Conservation (phyloP, 92 coral and sea anemone species). For the Phenganax stokvisi region DNA sequence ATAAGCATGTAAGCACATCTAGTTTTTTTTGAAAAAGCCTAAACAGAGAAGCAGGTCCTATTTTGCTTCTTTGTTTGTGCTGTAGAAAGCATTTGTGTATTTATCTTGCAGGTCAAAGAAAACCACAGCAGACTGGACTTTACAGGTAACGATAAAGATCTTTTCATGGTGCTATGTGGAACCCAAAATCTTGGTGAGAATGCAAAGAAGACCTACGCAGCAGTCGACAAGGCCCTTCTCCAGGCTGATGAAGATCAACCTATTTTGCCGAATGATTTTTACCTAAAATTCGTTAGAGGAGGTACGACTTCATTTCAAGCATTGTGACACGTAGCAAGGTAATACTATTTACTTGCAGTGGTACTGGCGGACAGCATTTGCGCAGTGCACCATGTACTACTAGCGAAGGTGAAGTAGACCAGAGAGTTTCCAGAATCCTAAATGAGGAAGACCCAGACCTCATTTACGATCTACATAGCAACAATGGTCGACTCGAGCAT, state of each 20-base stretch:
- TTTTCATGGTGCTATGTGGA: conserved; percentile 37
- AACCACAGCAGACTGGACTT: conserved; percentile 40
- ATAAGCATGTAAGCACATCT: conserved; percentile 36
- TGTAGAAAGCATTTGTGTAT: not conserved
- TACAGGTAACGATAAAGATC: conserved; percentile 25
- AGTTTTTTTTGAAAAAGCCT: not conserved
- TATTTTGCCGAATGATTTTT: conserved; percentile 27
- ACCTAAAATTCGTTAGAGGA: conserved; percentile 36
- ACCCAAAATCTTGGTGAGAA: conserved; percentile 25
- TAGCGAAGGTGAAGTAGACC: conserved; percentile 38
- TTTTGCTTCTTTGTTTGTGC: not conserved
- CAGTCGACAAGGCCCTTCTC: conserved; percentile 41
- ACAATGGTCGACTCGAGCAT: conserved; percentile 35
- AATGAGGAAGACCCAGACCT: conserved; percentile 49
- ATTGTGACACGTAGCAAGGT: conserved; percentile 40
- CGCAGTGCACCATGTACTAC: conserved; percentile 33
- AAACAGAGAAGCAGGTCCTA: too few species aligned
- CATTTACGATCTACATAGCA: conserved; percentile 40
- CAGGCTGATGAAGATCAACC: conserved; percentile 33
- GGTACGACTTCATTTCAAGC: conserved; percentile 37
- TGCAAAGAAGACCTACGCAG: conserved; percentile 34
- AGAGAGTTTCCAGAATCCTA: conserved; percentile 45
- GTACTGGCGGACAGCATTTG: conserved; percentile 35
- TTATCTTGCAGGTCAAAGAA: conserved; percentile 38
- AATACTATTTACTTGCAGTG: conserved; percentile 34